These are phyloP conservation scores for Paedocypris sp. DNA, from an alignment of 2,113 vertebrate genomes.

Conservation along the genomic window DNA sequence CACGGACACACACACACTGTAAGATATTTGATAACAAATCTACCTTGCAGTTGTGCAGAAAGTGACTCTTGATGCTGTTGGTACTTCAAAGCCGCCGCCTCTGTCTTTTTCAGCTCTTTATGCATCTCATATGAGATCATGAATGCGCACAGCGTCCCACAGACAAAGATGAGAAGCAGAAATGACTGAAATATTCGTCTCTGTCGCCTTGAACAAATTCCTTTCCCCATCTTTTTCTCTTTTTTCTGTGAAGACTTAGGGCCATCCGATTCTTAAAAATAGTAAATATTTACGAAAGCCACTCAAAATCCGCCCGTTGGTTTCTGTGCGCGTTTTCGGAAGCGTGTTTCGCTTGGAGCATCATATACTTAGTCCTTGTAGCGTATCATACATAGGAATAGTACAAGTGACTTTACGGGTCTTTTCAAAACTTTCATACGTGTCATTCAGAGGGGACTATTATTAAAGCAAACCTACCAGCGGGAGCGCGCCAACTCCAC, in stretches of 20 bases:
- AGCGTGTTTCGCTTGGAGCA: too few species aligned
- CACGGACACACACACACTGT: neutral
- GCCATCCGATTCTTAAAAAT: conserved; percentile 1
- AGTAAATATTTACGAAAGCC: neutral
- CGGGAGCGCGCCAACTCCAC: neutral
- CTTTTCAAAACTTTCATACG: conserved; percentile 7
- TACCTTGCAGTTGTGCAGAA: conserved; percentile 95
- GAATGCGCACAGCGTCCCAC: conserved; percentile 78
- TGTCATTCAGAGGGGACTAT: conserved; percentile 1
- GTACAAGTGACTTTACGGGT: neutral
- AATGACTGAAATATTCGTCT: conserved; percentile 84
- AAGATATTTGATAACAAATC: neutral
- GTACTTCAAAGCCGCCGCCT: conserved; percentile 81
- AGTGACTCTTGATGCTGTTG: conserved; percentile 95
- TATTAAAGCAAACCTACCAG: neutral
- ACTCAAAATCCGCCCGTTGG: conserved; percentile 2
- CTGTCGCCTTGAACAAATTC: conserved; percentile 88
- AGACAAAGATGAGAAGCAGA: conserved; percentile 73
- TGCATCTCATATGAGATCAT: conserved; percentile 87
- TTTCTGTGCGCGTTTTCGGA: too few species aligned
- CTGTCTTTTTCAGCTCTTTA: conserved; percentile 79
- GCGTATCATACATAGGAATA: too few species aligned
- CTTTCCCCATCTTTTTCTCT: conserved; percentile 74
- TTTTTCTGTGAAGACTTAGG: conserved; percentile 1
- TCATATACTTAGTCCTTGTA: too few species aligned